A percentile compares a stretch with the other conserved stretches of the same genome.
Evolutionary conservation across 1,140 invertebrate species (phyloP).

Genomic region (Plutomurus gul): DNA sequence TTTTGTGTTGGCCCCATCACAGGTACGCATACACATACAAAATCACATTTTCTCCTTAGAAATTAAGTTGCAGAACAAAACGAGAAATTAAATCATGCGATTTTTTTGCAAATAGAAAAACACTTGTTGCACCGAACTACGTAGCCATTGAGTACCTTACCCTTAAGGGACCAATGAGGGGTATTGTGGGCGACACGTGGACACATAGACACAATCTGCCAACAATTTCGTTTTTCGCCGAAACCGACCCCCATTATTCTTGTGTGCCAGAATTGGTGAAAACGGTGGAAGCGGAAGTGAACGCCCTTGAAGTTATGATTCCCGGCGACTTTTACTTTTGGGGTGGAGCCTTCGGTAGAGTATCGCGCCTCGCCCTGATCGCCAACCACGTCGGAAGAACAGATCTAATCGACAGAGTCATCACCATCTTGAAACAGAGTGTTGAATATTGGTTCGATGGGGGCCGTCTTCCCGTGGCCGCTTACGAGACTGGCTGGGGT

Average conservation of each 20-base stretch:
- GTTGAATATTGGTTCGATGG: conserved; percentile 41
- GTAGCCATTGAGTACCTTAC: conserved; percentile 46
- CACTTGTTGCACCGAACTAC: conserved; percentile 19
- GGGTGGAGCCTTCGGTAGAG: conserved; percentile 41
- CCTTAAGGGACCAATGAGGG: conserved; percentile 44
- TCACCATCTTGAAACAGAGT: conserved; percentile 42
- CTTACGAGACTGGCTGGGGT: conserved; percentile 49
- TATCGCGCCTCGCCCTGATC: conserved; percentile 34
- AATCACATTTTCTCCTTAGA: no score
- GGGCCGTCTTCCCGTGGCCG: background rate
- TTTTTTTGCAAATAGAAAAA: background rate
- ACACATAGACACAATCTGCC: conserved; percentile 29
- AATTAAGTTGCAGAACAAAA: no score
- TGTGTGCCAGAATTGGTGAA: conserved; percentile 36
- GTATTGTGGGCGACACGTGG: conserved; percentile 45
- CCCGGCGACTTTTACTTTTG: conserved; percentile 48
- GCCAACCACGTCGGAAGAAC: conserved; percentile 43
- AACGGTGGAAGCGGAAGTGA: conserved; percentile 45
- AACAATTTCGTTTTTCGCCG: conserved; percentile 39
- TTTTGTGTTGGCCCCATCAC: no score
- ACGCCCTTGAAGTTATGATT: conserved; percentile 30
- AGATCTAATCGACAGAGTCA: conserved; percentile 38
- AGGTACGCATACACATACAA: no score
- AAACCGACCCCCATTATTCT: conserved; percentile 33
- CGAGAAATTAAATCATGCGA: background rate